Evolutionary conservation across 2,113 vertebrate species (phyloP), one percentile per base, ranked within the genome.

Genomic region (Oceanites oceanicus): DNA sequence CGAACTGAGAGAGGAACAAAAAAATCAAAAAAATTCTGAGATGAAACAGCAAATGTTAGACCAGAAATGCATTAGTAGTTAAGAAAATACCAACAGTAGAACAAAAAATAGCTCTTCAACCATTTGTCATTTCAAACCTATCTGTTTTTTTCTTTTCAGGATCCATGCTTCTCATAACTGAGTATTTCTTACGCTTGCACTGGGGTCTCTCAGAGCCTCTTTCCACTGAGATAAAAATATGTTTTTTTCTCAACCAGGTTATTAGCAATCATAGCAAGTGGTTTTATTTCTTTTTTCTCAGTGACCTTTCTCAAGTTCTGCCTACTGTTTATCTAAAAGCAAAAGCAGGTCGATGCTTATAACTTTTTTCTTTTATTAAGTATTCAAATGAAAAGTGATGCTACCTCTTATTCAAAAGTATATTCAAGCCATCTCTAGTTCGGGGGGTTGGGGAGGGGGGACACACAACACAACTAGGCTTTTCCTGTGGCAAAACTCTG

Each of bases 101-200:
- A 88, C 25, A 14, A 92, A 92, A 93, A 95, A 40, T 29, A 96
- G 74, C 25, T 91, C 59, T 91, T 95, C 49, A 68, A 58, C 11
- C 22, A 62, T 42, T 87, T 76, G 18, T 76, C 73, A 94, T 90
- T 75, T 56, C 81, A 95, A 93, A 83, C 16, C 9, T 79, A 15
- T 29, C 44, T 63, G 15, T 5, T 79, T 68, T 19, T 75, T 92
- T 45, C 15, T 91, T 89, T 71, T 78, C 40, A 90, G n/a, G 36
- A 94, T 71, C 63, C 50, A 40, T 25, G 56, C 15, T 88, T 65
- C 68, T 68, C 38, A 19, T 44, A 88, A 50, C 15, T 71, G 74
- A 58, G 65, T 38, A 20, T 55, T 89, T 89, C 89, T 72, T 59
- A 66, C 1, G 20, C 52, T 75, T 83, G 21, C 30, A 18, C 55